phyloP scores from a whole-genome alignment of 2,797 vertebrate genomes.

The Phrynocephalus forsythii region DNA sequence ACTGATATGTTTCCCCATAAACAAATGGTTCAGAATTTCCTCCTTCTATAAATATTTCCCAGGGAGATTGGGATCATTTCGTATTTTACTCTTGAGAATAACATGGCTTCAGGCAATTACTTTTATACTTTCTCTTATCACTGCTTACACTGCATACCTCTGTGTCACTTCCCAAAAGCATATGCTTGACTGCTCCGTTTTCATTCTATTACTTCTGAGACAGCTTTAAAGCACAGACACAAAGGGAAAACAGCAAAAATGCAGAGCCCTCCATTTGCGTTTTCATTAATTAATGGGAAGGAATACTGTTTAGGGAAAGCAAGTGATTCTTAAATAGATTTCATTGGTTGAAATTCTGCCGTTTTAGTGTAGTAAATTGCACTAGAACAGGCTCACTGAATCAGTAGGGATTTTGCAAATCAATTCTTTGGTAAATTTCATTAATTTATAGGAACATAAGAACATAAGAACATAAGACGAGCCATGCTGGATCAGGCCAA shows the following conservation, averaged over 20 bases:
- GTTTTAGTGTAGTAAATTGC: no score
- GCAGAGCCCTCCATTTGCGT: slow-evolving; percentile 69
- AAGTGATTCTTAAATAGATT: slow-evolving; percentile 49
- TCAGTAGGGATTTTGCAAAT: no score
- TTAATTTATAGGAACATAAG: no score
- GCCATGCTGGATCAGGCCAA: no score
- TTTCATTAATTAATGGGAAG: slow-evolving; percentile 62
- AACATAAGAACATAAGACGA: no score
- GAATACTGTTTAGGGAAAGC: slow-evolving; percentile 57
- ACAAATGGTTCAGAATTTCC: slow-evolving; percentile 27
- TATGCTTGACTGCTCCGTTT: slow-evolving; percentile 49
- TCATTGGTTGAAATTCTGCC: slow-evolving; percentile 30
- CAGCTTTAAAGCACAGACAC: slow-evolving; percentile 59
- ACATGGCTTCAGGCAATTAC: slow-evolving; percentile 29
- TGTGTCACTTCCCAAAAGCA: slow-evolving; percentile 43
- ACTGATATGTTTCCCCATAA: slow-evolving; percentile 5
- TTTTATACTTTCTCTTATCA: slow-evolving; percentile 33
- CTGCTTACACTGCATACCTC: slow-evolving; percentile 13
- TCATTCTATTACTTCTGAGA: slow-evolving; percentile 62
- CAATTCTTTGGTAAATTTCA: no score
- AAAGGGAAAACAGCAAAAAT: no score
- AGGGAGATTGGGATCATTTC: slow-evolving; percentile 31
- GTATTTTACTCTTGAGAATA: slow-evolving; percentile 32
- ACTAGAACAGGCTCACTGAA: no score
- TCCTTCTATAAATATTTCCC: slow-evolving; percentile 16